These are phyloP conservation scores for Taxidea taxus DNA, from an alignment of 2,113 vertebrate genomes.

Conservation along the genomic window DNA sequence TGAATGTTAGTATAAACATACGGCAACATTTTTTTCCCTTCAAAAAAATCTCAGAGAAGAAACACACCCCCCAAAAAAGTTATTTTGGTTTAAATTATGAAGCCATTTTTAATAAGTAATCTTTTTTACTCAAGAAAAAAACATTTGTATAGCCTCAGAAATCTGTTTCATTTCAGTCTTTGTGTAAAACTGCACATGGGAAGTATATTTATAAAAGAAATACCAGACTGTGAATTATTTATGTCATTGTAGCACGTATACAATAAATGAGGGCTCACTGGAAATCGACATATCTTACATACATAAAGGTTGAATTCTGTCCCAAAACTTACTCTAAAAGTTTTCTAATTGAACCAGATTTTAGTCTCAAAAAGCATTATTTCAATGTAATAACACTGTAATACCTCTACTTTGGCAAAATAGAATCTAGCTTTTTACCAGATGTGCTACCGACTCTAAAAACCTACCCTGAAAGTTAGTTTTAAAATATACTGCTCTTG, in stretches of 20 bases:
- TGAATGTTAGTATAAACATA: slow-evolving; percentile 75
- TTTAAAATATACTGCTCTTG: background rate
- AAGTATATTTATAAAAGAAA: slow-evolving; percentile 80
- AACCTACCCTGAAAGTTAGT: background rate
- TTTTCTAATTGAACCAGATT: slow-evolving; percentile 25
- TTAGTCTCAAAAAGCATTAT: background rate
- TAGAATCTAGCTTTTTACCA: background rate
- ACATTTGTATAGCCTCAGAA: slow-evolving; percentile 77
- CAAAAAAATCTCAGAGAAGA: slow-evolving; percentile 73
- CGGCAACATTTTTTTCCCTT: slow-evolving; percentile 58
- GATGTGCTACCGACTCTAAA: background rate
- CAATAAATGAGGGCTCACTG: slow-evolving; percentile 38
- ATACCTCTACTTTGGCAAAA: slow-evolving; percentile 24
- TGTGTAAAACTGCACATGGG: slow-evolving; percentile 74
- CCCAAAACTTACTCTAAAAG: background rate
- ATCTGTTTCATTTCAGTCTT: slow-evolving; percentile 76
- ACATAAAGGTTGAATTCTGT: background rate
- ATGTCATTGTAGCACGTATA: slow-evolving; percentile 63
- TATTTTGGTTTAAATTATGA: slow-evolving; percentile 80
- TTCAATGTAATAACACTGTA: background rate
- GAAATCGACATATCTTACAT: background rate
- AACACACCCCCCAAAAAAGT: background rate
- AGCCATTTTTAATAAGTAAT: slow-evolving; percentile 82
- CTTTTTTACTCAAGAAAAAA: slow-evolving; percentile 79
- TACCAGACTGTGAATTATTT: slow-evolving; percentile 75